These are phyloP conservation scores for Aphelenchoides fujianensis DNA, from an alignment of 1,140 invertebrate genomes.

Conservation along the genomic window DNA sequence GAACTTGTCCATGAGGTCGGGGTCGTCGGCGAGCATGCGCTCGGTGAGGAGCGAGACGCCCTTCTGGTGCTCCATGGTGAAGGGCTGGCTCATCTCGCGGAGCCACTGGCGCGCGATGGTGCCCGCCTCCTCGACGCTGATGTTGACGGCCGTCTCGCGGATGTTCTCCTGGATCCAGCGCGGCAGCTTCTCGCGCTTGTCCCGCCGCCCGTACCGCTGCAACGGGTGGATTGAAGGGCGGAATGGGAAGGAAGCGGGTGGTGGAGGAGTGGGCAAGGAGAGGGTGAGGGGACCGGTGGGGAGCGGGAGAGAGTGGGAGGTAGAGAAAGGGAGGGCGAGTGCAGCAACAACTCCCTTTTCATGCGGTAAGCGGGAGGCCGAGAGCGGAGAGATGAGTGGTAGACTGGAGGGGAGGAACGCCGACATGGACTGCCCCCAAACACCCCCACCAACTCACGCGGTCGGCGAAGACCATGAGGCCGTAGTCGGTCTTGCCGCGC, in stretches of 20 bases:
- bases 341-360: no score
- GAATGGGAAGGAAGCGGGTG: no score
- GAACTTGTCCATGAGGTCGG: slow-evolving; percentile 42
- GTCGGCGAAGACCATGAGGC: slow-evolving; percentile 99
- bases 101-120: slow-evolving; percentile 86
- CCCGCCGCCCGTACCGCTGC: slow-evolving; percentile 82
- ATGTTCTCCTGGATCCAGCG: slow-evolving; percentile 99
- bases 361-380: no score
- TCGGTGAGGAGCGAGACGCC: slow-evolving; percentile 87
- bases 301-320: no score
- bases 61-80: slow-evolving; percentile 87
- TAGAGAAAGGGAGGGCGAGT: no score
- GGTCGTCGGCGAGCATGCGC: slow-evolving; percentile 72
- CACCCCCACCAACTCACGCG: slow-evolving; percentile 69
- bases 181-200: slow-evolving; percentile 91
- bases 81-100: slow-evolving; percentile 95
- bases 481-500: slow-evolving; percentile 95
- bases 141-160: slow-evolving; percentile 82
- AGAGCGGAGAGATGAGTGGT: no score
- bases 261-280: no score
- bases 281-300: no score
- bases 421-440: slow-evolving; percentile 3
- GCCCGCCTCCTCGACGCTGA: slow-evolving; percentile 95
- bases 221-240: no score
- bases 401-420: no score